These are phyloP conservation scores for Cichlasoma orientale DNA, from an alignment of 2,797 vertebrate species.

Conservation along the genomic window DNA sequence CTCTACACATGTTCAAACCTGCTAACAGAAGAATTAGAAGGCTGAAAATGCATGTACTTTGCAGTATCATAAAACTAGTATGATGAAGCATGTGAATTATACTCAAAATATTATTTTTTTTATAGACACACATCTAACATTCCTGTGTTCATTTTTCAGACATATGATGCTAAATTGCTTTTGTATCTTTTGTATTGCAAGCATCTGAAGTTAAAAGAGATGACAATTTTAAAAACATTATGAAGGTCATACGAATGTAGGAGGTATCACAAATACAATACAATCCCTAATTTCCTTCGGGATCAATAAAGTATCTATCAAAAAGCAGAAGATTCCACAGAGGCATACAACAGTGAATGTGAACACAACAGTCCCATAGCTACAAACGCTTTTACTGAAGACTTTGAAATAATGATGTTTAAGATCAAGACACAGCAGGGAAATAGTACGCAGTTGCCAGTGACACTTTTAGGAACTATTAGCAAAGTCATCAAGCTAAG, in stretches of 20 bases:
- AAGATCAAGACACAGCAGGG: neutral
- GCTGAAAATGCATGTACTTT: neutral
- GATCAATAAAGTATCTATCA: no score
- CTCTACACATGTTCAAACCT: neutral
- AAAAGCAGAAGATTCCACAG: neutral
- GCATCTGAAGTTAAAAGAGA: neutral
- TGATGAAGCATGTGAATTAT: neutral
- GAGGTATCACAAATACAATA: neutral
- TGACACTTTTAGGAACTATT: neutral
- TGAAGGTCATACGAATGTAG: neutral
- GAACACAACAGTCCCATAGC: no score
- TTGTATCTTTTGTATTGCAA: neutral
- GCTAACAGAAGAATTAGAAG: neutral
- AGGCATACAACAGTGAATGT: neutral
- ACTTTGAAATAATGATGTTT: neutral
- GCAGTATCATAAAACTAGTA: neutral
- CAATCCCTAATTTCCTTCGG: no score
- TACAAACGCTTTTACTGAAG: no score
- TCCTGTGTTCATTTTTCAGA: neutral
- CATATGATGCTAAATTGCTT: neutral
- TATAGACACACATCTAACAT: neutral
- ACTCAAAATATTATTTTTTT: neutral
- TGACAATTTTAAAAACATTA: neutral
- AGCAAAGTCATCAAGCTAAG: neutral
- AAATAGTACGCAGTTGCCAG: neutral